Evolutionary conservation across 2,888 invertebrate genomes (phyloP).

Genomic region (Amphipoea oculea): DNA sequence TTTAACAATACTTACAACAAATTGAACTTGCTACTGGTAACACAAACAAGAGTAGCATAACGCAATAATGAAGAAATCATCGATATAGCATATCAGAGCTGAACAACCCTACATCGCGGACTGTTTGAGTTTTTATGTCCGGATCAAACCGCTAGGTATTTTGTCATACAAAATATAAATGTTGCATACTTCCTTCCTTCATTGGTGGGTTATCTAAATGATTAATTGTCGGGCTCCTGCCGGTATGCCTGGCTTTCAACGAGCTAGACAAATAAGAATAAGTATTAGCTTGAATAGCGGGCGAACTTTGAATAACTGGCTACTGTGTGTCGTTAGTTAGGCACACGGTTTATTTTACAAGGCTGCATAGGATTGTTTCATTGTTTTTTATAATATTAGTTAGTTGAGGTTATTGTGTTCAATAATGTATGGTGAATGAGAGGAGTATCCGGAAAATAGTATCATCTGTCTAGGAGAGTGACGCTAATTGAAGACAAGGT

Average conservation of each 20-base stretch:
- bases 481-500: background rate
- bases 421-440: background rate
- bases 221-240: conserved; percentile 84
- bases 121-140: conserved; percentile 89
- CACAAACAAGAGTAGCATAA: background rate
- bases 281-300: conserved; percentile 61
- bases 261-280: conserved; percentile 71
- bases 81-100: conserved; percentile 37
- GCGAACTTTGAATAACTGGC: conserved; percentile 56
- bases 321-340: conserved; percentile 23
- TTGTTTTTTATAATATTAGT: background rate
- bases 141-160: conserved; percentile 90
- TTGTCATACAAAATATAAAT: conserved; percentile 91
- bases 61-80: conserved; percentile 11
- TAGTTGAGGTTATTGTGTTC: background rate
- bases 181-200: conserved; percentile 89
- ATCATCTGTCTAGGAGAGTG: background rate
- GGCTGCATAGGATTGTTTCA: background rate
- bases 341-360: conserved; percentile 8
- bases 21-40: background rate
- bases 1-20: background rate
- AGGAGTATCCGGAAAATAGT: background rate
- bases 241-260: conserved; percentile 80
- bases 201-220: conserved; percentile 89
- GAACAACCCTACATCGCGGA: conserved; percentile 76